Conservation (phyloP, 1,140 invertebrate genomes). For the Drosophila ogumai region DNA sequence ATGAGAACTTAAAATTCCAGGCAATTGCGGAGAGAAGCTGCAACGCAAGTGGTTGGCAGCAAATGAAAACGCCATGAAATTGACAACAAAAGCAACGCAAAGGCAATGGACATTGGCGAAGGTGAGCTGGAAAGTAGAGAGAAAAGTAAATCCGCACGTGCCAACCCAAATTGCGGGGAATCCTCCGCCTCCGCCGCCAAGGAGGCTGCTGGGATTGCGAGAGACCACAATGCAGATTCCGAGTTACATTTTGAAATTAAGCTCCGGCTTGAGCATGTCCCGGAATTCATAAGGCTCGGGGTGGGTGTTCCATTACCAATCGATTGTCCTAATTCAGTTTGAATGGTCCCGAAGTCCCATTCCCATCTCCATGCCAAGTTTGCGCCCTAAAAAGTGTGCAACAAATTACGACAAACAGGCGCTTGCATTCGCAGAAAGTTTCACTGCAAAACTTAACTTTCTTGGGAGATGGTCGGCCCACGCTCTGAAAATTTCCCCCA, state of each 20-base stretch:
- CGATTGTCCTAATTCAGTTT: conserved; percentile 33
- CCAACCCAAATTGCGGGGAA: conserved; percentile 38
- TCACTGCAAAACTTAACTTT: conserved; percentile 54
- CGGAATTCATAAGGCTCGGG: conserved; percentile 6
- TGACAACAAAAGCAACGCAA: conserved; percentile 44
- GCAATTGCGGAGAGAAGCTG: conserved; percentile 37
- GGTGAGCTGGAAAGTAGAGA: conserved; percentile 46
- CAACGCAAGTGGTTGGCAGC: conserved; percentile 35
- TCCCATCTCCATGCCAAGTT: conserved; percentile 6
- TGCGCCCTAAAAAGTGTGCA: conserved; percentile 28
- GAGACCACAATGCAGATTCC: conserved; percentile 53
- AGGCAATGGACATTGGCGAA: conserved; percentile 17
- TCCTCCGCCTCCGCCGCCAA: neutral
- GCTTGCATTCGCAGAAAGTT: conserved; percentile 57
- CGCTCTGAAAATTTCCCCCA: conserved; percentile 31
- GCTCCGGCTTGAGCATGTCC: conserved; percentile 22
- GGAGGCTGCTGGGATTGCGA: conserved; percentile 6
- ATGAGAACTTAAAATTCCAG: conserved; percentile 38
- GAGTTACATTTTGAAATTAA: conserved; percentile 43
- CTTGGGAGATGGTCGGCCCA: conserved; percentile 26
- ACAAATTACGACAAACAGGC: conserved; percentile 50
- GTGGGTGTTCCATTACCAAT: conserved; percentile 33
- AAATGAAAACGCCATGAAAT: conserved; percentile 52
- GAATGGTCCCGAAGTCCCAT: neutral
- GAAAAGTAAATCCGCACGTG: conserved; percentile 56